A percentile compares a stretch with the other conserved stretches of the same genome.
Conservation (phyloP, 1,140 invertebrate genomes). For the Philopotamus ludificatus region DNA sequence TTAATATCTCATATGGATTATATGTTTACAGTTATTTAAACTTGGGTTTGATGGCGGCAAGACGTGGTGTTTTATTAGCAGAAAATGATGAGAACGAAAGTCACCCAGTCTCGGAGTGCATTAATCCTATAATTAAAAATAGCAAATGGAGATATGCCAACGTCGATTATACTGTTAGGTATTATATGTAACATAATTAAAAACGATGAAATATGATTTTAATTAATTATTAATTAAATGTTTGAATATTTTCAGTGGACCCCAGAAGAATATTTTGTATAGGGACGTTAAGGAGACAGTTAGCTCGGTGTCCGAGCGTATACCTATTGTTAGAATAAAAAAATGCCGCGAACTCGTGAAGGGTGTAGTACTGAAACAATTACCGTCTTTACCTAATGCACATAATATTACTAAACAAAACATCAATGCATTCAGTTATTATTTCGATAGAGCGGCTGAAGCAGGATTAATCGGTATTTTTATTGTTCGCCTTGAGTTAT, state of each 20-base stretch:
- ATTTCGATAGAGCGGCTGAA: slow-evolving; percentile 87
- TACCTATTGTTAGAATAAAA: slow-evolving; percentile 63
- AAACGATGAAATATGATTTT: background rate
- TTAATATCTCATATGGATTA: slow-evolving; percentile 59
- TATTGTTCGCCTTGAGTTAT: background rate
- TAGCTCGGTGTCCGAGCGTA: slow-evolving; percentile 53
- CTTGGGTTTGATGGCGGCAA: slow-evolving; percentile 84
- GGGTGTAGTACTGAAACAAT: slow-evolving; percentile 57
- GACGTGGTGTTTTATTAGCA: slow-evolving; percentile 71
- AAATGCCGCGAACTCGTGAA: slow-evolving; percentile 63
- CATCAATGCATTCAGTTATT: slow-evolving; percentile 90
- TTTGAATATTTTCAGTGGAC: slow-evolving; percentile 41
- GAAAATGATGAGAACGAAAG: slow-evolving; percentile 52
- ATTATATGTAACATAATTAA: no score
- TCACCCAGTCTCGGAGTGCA: slow-evolving; percentile 65
- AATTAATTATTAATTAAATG: background rate
- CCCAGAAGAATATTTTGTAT: slow-evolving; percentile 44
- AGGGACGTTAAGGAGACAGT: slow-evolving; percentile 46
- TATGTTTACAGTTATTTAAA: slow-evolving; percentile 84
- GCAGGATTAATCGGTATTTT: slow-evolving; percentile 67
- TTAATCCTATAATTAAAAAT: slow-evolving; percentile 73
- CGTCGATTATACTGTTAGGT: slow-evolving; percentile 61
- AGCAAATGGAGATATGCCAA: slow-evolving; percentile 64
- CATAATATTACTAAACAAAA: slow-evolving; percentile 62
- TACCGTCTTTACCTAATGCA: slow-evolving; percentile 59